Conservation (phyloP, 2,888 invertebrate species). For the Clistopyga incitator region DNA sequence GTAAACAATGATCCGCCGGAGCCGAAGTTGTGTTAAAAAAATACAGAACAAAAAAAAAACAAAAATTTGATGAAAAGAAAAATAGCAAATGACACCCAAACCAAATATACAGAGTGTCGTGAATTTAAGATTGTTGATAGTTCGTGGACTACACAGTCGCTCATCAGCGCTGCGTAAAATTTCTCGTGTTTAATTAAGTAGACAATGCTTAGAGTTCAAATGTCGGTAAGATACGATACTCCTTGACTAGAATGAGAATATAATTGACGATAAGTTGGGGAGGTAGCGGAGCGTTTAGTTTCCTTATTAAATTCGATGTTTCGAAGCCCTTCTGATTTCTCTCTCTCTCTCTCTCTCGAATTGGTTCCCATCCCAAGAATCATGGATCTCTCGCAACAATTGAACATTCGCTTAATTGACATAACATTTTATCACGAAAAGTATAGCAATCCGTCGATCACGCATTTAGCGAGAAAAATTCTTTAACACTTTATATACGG, state of each 20-base stretch:
- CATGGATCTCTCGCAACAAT: slow-evolving; percentile 8
- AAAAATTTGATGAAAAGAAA: slow-evolving; percentile 12
- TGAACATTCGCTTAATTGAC: slow-evolving; percentile 50
- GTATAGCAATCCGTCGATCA: neutral
- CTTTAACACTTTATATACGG: slow-evolving; percentile 25
- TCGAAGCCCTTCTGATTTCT: neutral
- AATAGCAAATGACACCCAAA: slow-evolving; percentile 43
- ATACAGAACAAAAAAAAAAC: slow-evolving; percentile 10
- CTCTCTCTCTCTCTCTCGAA: neutral
- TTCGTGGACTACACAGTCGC: slow-evolving; percentile 16
- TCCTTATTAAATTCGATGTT: slow-evolving; percentile 7
- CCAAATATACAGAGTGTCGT: slow-evolving; percentile 43
- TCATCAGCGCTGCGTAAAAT: neutral
- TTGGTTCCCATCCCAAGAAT: slow-evolving; percentile 8
- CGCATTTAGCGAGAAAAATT: slow-evolving; percentile 2
- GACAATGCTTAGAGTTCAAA: slow-evolving; percentile 50
- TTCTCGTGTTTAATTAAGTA: slow-evolving; percentile 50
- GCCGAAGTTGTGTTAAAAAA: slow-evolving; percentile 33
- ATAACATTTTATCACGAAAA: slow-evolving; percentile 31
- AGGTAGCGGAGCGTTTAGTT: neutral
- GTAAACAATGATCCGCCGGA: slow-evolving; percentile 45
- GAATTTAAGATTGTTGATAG: slow-evolving; percentile 31
- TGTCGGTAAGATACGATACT: slow-evolving; percentile 40
- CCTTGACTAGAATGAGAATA: slow-evolving; percentile 37
- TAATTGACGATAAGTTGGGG: slow-evolving; percentile 57